These are phyloP conservation scores for Sisyra terminalis DNA, from an alignment of 2,888 invertebrate genomes.

Conservation along the genomic window DNA sequence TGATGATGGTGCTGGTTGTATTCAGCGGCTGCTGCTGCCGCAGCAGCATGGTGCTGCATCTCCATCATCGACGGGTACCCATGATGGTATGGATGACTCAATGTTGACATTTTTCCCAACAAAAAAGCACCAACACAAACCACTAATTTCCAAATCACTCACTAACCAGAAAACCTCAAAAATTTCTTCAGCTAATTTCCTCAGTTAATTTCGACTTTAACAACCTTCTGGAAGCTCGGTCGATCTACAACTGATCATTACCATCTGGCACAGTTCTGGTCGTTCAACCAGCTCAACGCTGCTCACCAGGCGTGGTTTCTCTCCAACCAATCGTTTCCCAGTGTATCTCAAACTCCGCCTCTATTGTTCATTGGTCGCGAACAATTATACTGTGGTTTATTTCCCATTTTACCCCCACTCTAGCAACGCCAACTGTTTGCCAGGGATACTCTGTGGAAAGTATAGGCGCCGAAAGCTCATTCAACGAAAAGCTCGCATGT, in stretches of 20 bases:
- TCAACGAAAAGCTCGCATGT: no score
- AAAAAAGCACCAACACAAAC: not conserved
- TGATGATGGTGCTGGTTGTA: constrained; percentile 2
- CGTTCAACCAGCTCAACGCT: not conserved
- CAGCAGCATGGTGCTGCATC: constrained; percentile 8
- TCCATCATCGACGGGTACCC: constrained; percentile 8
- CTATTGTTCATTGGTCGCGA: constrained; percentile 10
- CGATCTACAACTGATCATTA: not conserved
- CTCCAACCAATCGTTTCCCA: constrained; percentile 10
- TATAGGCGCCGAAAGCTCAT: no score
- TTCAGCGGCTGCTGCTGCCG: constrained; percentile 1
- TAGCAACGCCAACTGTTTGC: not conserved
- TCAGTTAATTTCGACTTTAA: not conserved
- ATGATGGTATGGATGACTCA: constrained; percentile 6
- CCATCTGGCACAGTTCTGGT: no score
- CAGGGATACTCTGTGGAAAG: no score
- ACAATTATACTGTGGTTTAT: constrained; percentile 7
- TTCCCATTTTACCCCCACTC: constrained; percentile 3
- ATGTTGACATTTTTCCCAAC: constrained; percentile 4
- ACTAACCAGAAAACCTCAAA: not conserved
- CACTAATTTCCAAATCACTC: not conserved
- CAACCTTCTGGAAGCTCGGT: not conserved
- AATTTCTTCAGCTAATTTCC: not conserved
- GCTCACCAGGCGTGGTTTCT: not conserved
- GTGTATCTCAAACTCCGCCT: constrained; percentile 13